phyloP scores from a whole-genome alignment of 2,113 vertebrate genomes.

The Eurypyga helias region DNA sequence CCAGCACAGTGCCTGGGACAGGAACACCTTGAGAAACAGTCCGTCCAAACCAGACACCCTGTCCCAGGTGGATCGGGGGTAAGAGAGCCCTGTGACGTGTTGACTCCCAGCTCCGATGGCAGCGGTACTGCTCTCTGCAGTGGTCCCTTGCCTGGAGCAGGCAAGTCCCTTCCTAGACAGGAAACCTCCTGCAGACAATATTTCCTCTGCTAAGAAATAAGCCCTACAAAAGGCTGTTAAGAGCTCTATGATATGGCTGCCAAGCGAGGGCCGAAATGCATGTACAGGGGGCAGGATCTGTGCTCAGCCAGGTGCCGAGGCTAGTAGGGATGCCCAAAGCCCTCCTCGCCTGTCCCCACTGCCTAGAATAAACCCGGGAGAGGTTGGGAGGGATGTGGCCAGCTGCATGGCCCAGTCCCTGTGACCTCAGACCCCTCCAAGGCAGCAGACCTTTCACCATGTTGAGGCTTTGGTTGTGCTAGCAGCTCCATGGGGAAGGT shows the following conservation, averaged over 20 bases:
- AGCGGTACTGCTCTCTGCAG: neutral
- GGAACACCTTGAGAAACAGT: neutral
- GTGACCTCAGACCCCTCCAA: neutral
- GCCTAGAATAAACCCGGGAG: neutral
- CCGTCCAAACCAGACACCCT: neutral
- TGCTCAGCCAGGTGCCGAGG: neutral
- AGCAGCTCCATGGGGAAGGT: neutral
- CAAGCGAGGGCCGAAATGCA: neutral
- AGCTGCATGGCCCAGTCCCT: neutral
- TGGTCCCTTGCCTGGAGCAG: neutral
- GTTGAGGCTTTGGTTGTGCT: neutral
- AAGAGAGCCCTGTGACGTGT: neutral
- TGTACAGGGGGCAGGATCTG: neutral
- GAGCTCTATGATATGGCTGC: neutral
- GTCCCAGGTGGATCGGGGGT: fast-evolving
- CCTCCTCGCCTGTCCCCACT: neutral
- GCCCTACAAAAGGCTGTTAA: neutral
- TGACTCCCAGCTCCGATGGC: neutral
- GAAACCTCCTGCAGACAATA: neutral
- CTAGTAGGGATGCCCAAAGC: neutral
- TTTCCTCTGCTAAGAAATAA: neutral
- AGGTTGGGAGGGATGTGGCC: neutral
- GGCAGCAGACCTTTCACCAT: neutral
- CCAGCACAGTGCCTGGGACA: fast-evolving
- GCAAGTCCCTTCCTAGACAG: neutral